Percentiles rank a stretch among this genome's conserved stretches.
phyloP scores from a whole-genome alignment of 2,888 invertebrate species.

The Loripinus fragilis region DNA sequence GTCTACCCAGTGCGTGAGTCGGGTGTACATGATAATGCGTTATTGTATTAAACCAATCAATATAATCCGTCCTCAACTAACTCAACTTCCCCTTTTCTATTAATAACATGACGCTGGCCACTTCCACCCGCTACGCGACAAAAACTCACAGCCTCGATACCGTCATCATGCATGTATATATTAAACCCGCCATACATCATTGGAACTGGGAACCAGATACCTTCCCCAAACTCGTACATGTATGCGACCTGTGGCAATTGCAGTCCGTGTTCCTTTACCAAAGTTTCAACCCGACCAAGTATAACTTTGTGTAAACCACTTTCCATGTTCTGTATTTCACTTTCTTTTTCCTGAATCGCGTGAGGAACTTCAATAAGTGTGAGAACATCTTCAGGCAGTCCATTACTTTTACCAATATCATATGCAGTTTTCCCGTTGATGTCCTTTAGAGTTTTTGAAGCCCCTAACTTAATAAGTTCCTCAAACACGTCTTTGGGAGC shows the following conservation, averaged over 20 bases:
- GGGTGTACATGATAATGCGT: no score
- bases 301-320: conserved; percentile 40
- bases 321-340: conserved; percentile 47
- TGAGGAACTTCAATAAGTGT: conserved; percentile 35
- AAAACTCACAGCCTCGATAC: no score
- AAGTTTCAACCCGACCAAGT: conserved; percentile 24
- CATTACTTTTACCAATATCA: conserved; percentile 40
- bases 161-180: conserved; percentile 24
- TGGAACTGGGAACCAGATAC: conserved; percentile 41
- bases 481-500: conserved; percentile 42
- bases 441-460: conserved; percentile 42
- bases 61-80: no score
- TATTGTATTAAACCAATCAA: no score
- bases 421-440: conserved; percentile 42
- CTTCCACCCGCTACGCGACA: no score
- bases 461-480: conserved; percentile 29
- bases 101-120: no score
- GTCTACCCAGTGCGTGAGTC: no score
- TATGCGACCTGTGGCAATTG: conserved; percentile 43
- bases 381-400: conserved; percentile 21
- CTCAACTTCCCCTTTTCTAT: no score
- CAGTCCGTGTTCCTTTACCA: conserved; percentile 42
- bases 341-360: conserved; percentile 25
- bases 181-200: conserved; percentile 40
- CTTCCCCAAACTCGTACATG: conserved; percentile 41